Evolutionary conservation across 2,888 invertebrate genomes (phyloP), one percentile per base, ranked within the genome.

Genomic region (Geophilus truncorum): DNA sequence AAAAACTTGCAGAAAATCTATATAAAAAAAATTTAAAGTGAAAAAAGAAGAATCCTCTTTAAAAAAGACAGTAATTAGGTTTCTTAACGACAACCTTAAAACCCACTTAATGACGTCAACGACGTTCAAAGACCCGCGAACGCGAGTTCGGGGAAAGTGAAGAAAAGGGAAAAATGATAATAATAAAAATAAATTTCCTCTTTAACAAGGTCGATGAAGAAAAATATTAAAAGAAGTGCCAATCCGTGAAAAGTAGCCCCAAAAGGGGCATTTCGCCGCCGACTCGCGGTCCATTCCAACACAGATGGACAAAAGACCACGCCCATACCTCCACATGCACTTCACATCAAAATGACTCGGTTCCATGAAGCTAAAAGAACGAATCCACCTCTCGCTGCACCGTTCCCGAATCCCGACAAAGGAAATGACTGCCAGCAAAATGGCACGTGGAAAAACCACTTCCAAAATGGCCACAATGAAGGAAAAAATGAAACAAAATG

Each of bases 341-440:
- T 57, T n/a, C 57, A 57, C 57, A 57, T 57, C 57, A 57, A 57
- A 57, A 57, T 57, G 57, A 57, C 57, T 57, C 2, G 57, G 18
- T 23, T 1, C 57, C 57, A 23, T 57, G 9, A 57, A 21, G 57
- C 57, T 57, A 57, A 57, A 57, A 57, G 57, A 23, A 57, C 57
- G 57, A 40, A 57, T 23, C 57, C 23, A 57, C 57, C 7, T 21
- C 57, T 21, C 57, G 18, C 23, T 57, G 21, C 57, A 18, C 57
- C 23, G n/a, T n/a, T n/a, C n/a, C n/a, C n/a, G n/a, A n/a, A 21
- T 57, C 18, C 57, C n/a, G 18, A 18, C 57, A 57, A 57, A 57
- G 57, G 57, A 57, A 57, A 57, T 57, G 57, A 57, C 57, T 57
- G 57, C 57, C 57, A 57, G 23, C 57, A 57, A 57, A 57, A 57